Base-by-base conservation (phyloP, 2,113 vertebrate genomes). In the Proterorhinus semilunaris region DNA sequence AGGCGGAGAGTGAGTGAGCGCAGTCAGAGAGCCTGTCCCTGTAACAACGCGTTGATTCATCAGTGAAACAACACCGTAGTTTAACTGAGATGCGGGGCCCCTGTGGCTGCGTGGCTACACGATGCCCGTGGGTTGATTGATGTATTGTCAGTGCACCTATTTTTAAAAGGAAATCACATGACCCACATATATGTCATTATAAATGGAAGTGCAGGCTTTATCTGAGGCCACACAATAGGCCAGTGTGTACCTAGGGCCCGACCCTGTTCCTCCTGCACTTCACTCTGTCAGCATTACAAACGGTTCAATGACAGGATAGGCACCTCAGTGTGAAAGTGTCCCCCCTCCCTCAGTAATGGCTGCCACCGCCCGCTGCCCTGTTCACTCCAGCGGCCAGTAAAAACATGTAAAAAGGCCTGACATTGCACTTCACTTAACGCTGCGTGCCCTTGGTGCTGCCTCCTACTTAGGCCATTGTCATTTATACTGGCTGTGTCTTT, bases 341-440 rank as follows among this genome's bases (percentile, higher is more conserved):
- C 55, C 74, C 69, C 74, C 75, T 62, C 69, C 71, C 42, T 80
- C 85, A 21, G 17, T 87, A 75, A 90, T 70, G 82, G 80, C 51
- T 57, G 72, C 59, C 72, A 63, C 75, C 59, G 52, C 77, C 4
- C 64, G 78, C 72, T n/a, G 66, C 73, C n/a, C 43, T 62, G 10
- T 79, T 76, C 68, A 82, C 76, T 83, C 66, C 79, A 82, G 76
- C 81, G 53, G 71, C 75, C 68, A 82, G 80, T 86, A 86, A 89
- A 82, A 83, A 74, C 65, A 75, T 66, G 74, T 66, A 82, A 83
- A 81, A 83, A 83, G 71, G 76, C 74, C 76, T 75, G 87, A 78
- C 82, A 74, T 84, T 83, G 83, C 85, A 87, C 82, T 90, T 88
- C 80, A 86, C 88, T 87, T 90, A 78, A 74, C 70, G 47, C 65